Conservation (phyloP, 2,113 vertebrate species). For the Axis porcinus region DNA sequence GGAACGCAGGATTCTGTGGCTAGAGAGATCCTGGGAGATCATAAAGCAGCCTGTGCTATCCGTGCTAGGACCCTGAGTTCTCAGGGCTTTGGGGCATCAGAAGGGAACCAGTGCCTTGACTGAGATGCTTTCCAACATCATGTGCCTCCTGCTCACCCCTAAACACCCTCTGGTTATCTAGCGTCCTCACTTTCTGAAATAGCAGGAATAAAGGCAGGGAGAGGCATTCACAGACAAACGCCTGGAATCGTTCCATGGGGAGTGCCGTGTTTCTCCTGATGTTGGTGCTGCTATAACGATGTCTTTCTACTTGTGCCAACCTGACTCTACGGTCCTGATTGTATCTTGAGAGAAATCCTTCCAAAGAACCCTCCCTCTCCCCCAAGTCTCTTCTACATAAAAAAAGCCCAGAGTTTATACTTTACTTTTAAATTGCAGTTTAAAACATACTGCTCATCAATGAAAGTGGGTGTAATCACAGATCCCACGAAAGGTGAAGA, state of each 20-base stretch:
- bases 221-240: background rate
- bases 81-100: background rate
- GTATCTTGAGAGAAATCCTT: background rate
- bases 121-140: rapidly evolving
- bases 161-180: too few relatives aligned
- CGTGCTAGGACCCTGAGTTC: background rate
- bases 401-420: background rate
- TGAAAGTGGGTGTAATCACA: background rate
- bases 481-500: background rate
- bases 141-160: rapidly evolving
- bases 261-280: background rate
- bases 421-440: background rate
- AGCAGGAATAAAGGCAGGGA: background rate
- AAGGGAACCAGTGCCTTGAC: too few relatives aligned
- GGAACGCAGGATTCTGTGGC: background rate
- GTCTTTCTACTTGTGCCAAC: background rate
- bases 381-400: background rate
- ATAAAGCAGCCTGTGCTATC: rapidly evolving
- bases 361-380: background rate
- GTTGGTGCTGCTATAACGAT: rapidly evolving
- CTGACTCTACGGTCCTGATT: rapidly evolving
- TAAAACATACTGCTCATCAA: background rate
- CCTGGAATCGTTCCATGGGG: rapidly evolving
- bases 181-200: background rate
- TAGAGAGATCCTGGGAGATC: background rate